These are phyloP conservation scores for Zaprionus capensis DNA, from an alignment of 1,140 invertebrate species.

Conservation along the genomic window DNA sequence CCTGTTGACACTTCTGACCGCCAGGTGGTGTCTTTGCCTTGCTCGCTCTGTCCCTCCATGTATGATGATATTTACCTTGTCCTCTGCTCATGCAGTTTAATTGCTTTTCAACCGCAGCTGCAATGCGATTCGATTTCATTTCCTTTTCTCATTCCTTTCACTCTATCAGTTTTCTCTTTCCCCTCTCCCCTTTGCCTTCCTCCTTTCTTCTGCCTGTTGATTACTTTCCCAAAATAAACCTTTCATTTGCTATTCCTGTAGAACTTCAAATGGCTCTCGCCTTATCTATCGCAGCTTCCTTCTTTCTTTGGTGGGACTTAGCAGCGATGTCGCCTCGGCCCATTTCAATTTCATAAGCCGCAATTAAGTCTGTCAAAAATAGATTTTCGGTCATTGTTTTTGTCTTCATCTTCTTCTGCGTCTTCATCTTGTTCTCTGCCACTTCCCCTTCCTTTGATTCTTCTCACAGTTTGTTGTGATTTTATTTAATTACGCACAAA, in stretches of 20 bases:
- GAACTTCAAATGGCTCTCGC: conserved; percentile 1
- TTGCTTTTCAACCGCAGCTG: conserved; percentile 36
- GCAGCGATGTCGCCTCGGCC: conserved; percentile 14
- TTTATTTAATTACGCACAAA: conserved; percentile 75
- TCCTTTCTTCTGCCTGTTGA: neutral
- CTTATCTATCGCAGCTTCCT: conserved; percentile 6
- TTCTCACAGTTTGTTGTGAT: conserved; percentile 17
- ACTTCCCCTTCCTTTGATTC: neutral
- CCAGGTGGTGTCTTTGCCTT: conserved; percentile 57
- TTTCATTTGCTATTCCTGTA: conserved; percentile 7
- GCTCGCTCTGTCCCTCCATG: neutral
- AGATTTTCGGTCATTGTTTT: conserved; percentile 35
- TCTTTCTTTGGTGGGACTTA: neutral
- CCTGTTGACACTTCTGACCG: conserved; percentile 44
- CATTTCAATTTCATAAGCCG: conserved; percentile 36
- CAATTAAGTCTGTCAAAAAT: conserved; percentile 52
- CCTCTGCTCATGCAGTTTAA: conserved; percentile 27
- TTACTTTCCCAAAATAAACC: conserved; percentile 20
- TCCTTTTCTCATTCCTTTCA: neutral
- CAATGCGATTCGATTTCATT: conserved; percentile 27
- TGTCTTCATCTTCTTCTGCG: conserved; percentile 13
- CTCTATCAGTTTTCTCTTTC: conserved; percentile 19
- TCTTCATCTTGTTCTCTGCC: neutral
- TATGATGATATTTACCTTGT: conserved; percentile 18
- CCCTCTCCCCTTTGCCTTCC: neutral